Base-by-base conservation (phyloP, 92 coral and sea anemone genomes). In the Parazoanthus swiftii region DNA sequence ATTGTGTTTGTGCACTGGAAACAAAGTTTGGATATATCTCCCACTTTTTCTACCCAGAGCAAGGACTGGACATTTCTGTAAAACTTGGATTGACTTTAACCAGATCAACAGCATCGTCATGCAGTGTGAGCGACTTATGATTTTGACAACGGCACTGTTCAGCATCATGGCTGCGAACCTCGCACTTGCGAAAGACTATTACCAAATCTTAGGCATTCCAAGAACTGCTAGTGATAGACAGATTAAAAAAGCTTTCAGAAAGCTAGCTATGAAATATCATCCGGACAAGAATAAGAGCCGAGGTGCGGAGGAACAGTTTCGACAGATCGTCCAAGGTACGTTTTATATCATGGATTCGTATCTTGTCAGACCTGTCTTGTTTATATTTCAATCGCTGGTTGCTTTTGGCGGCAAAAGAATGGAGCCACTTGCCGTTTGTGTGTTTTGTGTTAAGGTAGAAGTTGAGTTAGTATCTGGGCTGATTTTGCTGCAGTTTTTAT, bases 321-420 rank as follows among this genome's bases (percentile, higher is more conserved):
- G 95, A 73, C 97, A 95, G 81, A 92, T 97, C n/a, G 99, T 91
- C 14, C 97, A 97, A 95, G 99, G 99, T 96, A 94, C 65, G 95
- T 90, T 73, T 18, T 18, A 8, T 54, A 54, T 54, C 59, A 14
- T 54, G 25, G 25, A 63, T 5, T 63, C 70, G 70, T 63, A 23
- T 63, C 59, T 3, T 13, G 2, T 48, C 51, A 54, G 59, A 15
- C 1, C 3, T 3, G 8, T 46, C 46, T 67, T 83, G 86, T 84
- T 84, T 84, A 84, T 71, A 43, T 48, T 71, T 4, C 44, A 8
- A 15, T 35, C 56, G 65, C 79, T 51, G 87, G 78, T 48, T 84
- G 79, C 79, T 71, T 26, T 71, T 74, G 43, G 76, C 77, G 23
- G 37, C 58, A 42, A 68, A 68, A 71, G 77, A 71, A 33, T 84